Conservation (phyloP, 1,140 invertebrate genomes). For the Drosophila mauritiana region DNA sequence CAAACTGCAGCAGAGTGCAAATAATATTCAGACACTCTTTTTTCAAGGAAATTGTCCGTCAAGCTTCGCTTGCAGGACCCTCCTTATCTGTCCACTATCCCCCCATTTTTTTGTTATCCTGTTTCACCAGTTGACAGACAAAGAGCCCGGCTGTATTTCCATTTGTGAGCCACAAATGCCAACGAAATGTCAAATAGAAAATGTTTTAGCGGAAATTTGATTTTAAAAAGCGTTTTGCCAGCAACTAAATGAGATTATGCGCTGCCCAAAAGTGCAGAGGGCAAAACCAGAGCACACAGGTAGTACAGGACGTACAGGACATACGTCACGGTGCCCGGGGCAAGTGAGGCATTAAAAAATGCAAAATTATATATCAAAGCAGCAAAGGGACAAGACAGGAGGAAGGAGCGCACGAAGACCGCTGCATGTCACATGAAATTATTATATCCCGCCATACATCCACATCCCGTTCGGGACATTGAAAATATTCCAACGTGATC, state of each 20-base stretch:
- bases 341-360: conserved; percentile 82
- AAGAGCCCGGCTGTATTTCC: conserved; percentile 24
- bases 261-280: conserved; percentile 74
- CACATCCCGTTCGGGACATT: conserved; percentile 60
- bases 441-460: conserved; percentile 69
- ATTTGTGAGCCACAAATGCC: conserved; percentile 60
- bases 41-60: conserved; percentile 35
- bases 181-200: conserved; percentile 71
- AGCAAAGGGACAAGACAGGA: conserved; percentile 21
- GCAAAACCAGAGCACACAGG: background rate
- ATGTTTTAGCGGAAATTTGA: conserved; percentile 84
- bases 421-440: conserved; percentile 79
- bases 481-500: conserved; percentile 76
- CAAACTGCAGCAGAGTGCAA: conserved; percentile 57
- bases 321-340: conserved; percentile 39
- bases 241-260: conserved; percentile 83
- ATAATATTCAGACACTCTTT: conserved; percentile 56
- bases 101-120: background rate
- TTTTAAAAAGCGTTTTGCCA: conserved; percentile 83
- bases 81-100: background rate
- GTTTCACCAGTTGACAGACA: conserved; percentile 23
- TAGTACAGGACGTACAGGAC: conserved; percentile 36
- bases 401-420: conserved; percentile 15
- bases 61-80: conserved; percentile 2
- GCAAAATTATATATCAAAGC: conserved; percentile 83